Conservation (phyloP, 2,888 invertebrate species). For the Amblyteles armatorius region DNA sequence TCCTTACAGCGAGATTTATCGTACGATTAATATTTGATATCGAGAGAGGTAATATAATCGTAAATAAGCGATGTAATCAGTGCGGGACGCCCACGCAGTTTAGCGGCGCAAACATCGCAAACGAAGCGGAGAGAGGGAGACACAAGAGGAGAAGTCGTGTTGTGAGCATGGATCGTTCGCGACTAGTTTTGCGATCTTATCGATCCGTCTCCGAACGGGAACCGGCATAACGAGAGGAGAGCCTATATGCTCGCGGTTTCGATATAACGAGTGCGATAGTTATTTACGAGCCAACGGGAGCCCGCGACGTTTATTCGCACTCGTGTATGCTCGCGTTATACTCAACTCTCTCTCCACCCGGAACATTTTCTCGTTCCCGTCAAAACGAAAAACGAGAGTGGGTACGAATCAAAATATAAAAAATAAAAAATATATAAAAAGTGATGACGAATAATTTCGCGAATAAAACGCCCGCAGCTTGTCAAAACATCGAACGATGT, state of each 20-base stretch:
- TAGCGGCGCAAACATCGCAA: slow-evolving; percentile 55
- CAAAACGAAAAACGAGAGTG: slow-evolving; percentile 18
- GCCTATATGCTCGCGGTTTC: slow-evolving; percentile 50
- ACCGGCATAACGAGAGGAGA: slow-evolving; percentile 25
- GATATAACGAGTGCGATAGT: slow-evolving; percentile 60
- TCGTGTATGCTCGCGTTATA: slow-evolving; percentile 42
- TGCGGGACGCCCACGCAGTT: slow-evolving; percentile 61
- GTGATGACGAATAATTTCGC: slow-evolving; percentile 1
- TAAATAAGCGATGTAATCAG: slow-evolving; percentile 65
- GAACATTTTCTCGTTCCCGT: slow-evolving; percentile 44
- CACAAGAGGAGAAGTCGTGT: background rate
- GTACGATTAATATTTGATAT: slow-evolving; percentile 63
- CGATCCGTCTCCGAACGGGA: slow-evolving; percentile 53
- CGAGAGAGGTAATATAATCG: slow-evolving; percentile 52
- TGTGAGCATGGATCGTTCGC: slow-evolving; percentile 57
- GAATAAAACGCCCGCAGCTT: slow-evolving; percentile 25
- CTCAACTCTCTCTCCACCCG: slow-evolving; percentile 1
- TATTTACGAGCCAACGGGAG: slow-evolving; percentile 63
- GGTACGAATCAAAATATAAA: background rate
- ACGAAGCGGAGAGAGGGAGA: slow-evolving; percentile 23
- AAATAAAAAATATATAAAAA: slow-evolving; percentile 8
- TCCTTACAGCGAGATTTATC: slow-evolving; percentile 60
- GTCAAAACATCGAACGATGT: slow-evolving; percentile 8
- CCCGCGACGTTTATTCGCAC: slow-evolving; percentile 62
- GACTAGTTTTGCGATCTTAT: slow-evolving; percentile 66